These are phyloP conservation scores for Eulimnadia texana DNA, from an alignment of 1,140 invertebrate genomes.

Conservation along the genomic window DNA sequence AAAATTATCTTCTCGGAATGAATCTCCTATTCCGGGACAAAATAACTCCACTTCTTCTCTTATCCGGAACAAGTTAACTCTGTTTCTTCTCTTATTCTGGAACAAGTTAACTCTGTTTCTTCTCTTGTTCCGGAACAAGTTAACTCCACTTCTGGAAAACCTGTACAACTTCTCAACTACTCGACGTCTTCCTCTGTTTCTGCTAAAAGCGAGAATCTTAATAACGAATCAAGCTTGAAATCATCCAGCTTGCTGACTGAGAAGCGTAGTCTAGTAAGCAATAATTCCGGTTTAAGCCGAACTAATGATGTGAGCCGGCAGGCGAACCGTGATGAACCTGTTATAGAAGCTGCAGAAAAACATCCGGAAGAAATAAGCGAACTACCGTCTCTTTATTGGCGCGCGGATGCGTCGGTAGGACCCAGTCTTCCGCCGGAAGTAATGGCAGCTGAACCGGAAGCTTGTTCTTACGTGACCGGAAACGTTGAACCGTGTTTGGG, in stretches of 20 bases:
- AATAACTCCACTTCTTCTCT: no score
- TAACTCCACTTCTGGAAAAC: no score
- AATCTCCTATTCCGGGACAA: no score
- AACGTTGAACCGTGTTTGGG: background rate
- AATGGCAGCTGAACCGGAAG: background rate
- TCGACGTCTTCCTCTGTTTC: no score
- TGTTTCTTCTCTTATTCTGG: no score
- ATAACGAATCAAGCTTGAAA: background rate
- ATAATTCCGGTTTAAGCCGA: background rate
- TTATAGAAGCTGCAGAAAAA: no score
- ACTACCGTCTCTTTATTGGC: conserved; percentile 3
- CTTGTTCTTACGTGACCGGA: conserved; percentile 2
- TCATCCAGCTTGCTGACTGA: background rate
- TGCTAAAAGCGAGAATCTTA: no score
- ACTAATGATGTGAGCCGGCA: background rate
- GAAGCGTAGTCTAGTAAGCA: background rate
- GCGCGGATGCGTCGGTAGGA: background rate
- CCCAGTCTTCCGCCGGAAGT: background rate
- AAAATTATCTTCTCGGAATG: no score
- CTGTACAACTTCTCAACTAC: no score
- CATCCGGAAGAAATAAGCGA: background rate
- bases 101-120: no score
- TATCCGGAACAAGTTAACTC: no score
- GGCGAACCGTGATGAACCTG: background rate
- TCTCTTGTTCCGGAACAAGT: no score